A percentile compares a stretch with the other conserved stretches of the same genome.
These are phyloP conservation scores for Ochotona princeps DNA, from an alignment of 2,113 vertebrate species.

Conservation along the genomic window DNA sequence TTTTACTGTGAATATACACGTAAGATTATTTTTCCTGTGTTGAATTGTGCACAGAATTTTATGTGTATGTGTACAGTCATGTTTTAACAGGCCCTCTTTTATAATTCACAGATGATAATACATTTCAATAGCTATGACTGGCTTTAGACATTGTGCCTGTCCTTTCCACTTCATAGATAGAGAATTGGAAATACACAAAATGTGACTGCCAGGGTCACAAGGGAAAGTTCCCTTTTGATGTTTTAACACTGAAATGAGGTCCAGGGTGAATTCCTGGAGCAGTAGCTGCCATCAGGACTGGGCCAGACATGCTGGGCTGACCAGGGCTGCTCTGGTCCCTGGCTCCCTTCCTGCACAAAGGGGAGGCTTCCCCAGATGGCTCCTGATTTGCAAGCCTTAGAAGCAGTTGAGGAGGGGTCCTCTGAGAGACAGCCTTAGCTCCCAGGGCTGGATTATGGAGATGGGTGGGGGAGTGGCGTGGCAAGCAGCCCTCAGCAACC, in stretches of 20 bases:
- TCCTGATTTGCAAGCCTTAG: not conserved
- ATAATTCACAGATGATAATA: not conserved
- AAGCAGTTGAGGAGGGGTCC: accelerated
- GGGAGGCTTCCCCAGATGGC: accelerated
- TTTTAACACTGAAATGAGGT: not conserved
- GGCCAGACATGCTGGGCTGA: not conserved
- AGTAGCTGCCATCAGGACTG: accelerated
- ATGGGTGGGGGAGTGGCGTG: too few species aligned
- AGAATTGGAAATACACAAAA: not conserved
- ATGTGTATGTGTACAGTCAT: not conserved
- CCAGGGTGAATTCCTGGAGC: too few species aligned
- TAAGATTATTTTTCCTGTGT: not conserved
- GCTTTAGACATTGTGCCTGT: not conserved
- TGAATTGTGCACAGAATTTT: not conserved
- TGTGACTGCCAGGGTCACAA: not conserved
- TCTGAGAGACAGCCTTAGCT: accelerated
- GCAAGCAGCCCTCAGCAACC: accelerated
- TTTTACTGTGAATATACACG: not conserved
- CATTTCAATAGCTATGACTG: not conserved
- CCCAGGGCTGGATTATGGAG: too few species aligned
- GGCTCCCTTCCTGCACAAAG: too few species aligned
- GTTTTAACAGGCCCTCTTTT: not conserved
- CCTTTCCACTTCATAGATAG: not conserved
- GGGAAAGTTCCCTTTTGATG: not conserved
- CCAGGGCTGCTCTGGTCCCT: accelerated